phyloP scores from a whole-genome alignment of 2,113 vertebrate species.

The Varanus salvator region DNA sequence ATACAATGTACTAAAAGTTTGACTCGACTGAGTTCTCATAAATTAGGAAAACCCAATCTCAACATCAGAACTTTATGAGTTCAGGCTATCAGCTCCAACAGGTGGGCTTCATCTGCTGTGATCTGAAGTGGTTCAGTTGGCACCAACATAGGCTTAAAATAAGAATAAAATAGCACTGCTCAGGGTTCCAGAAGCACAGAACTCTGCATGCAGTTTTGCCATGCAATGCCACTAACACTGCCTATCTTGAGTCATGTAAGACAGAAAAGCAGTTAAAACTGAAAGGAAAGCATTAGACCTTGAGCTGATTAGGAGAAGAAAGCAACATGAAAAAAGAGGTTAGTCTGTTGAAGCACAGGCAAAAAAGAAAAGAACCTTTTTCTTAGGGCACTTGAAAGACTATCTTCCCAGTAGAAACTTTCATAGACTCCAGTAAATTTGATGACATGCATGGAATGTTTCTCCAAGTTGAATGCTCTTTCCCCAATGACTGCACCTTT shows the following conservation, averaged over 20 bases:
- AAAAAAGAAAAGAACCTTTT: neutral
- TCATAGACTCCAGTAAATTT: neutral
- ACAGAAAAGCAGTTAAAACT: no score
- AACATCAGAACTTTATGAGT: neutral
- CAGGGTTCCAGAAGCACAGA: neutral
- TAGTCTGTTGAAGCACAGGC: neutral
- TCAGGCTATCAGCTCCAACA: neutral
- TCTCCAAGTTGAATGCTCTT: no score
- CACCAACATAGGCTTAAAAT: neutral
- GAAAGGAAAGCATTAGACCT: neutral
- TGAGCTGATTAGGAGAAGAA: neutral
- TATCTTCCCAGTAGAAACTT: neutral
- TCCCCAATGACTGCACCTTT: no score
- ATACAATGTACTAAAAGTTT: neutral
- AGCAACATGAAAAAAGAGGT: neutral
- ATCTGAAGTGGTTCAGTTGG: neutral
- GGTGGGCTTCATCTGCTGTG: neutral
- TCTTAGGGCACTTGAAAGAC: neutral
- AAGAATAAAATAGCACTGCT: conserved; percentile 2
- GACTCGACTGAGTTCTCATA: neutral
- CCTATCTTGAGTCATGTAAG: no score
- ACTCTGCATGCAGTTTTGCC: no score
- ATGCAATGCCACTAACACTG: no score
- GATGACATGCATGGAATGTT: neutral
- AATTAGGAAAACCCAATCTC: accelerated